These are phyloP conservation scores for Periophthalmus modestus DNA, from an alignment of 2,113 vertebrate species.

Conservation along the genomic window DNA sequence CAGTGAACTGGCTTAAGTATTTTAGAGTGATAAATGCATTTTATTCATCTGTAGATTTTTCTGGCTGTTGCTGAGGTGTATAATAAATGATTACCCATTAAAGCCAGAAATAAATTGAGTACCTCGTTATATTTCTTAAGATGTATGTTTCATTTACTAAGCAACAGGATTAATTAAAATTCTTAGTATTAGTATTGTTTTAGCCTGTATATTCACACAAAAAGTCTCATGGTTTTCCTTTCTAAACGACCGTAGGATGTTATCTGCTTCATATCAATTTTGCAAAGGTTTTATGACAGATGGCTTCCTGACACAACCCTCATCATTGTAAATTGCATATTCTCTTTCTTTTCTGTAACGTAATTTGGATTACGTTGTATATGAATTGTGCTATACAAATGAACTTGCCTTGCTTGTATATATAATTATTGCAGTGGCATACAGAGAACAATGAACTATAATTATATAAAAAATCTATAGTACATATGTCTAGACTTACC, in stretches of 20 bases:
- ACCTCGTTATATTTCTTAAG: neutral
- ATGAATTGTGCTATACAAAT: too few species aligned
- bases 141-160: neutral
- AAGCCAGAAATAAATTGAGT: too few species aligned
- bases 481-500: constrained; percentile 77
- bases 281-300: too few species aligned
- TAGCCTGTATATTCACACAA: neutral
- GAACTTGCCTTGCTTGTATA: too few species aligned
- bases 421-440: too few species aligned
- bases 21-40: constrained; percentile 5
- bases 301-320: too few species aligned
- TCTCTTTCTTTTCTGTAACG: too few species aligned
- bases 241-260: too few species aligned
- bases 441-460: neutral
- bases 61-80: neutral
- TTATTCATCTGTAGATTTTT: constrained; percentile 1
- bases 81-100: neutral
- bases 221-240: too few species aligned
- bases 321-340: too few species aligned
- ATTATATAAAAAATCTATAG: neutral
- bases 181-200: neutral
- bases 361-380: too few species aligned
- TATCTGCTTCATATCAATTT: too few species aligned
- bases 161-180: neutral
- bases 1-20: constrained; percentile 1